Evolutionary conservation across 2,888 invertebrate genomes (phyloP), one percentile per base, ranked within the genome.

Genomic region (Harmothoe impar): DNA sequence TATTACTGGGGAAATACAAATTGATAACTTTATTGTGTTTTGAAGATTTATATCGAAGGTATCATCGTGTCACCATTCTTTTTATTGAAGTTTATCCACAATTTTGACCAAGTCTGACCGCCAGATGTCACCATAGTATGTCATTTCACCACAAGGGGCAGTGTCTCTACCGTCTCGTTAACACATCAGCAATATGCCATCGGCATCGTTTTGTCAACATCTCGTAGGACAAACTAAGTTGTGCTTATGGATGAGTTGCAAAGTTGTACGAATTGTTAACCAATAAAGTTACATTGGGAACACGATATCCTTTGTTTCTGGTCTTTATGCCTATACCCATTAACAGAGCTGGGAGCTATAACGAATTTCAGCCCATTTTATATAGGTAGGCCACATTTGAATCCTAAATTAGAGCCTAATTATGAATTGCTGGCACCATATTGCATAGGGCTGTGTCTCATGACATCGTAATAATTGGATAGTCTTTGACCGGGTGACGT

Each of bases 261-360:
- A 89, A 89, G 62, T 89, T 89, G 89, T 89, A 25, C 68, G 89
- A 89, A 56, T 68, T 89, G 89, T 89, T 89, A 89, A 89, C 89
- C 89, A 89, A 89, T 89, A 89, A 89, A 89, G 89, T 89, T 89
- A 89, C 56, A 89, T 89, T 89, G 89, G 68, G 89, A 89, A 89
- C 84, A 84, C 84, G 25, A 72, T n/a, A 15, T 72, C 31, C 3
- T 62, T n/a, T 62, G 20, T 62, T n/a, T 12, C 62, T 62, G 3
- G n/a, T 62, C 43, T 43, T 10, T 43, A 43, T 43, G 10, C n/a
- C n/a, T n/a, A n/a, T n/a, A n/a, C n/a, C n/a, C n/a, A n/a, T n/a
- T n/a, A n/a, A n/a, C n/a, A n/a, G n/a, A n/a, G n/a, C n/a, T n/a
- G n/a, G n/a, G n/a, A n/a, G n/a, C n/a, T n/a, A n/a, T n/a, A n/a